phyloP scores from a whole-genome alignment of 2,888 invertebrate species.

The Epsilonema sp. region DNA sequence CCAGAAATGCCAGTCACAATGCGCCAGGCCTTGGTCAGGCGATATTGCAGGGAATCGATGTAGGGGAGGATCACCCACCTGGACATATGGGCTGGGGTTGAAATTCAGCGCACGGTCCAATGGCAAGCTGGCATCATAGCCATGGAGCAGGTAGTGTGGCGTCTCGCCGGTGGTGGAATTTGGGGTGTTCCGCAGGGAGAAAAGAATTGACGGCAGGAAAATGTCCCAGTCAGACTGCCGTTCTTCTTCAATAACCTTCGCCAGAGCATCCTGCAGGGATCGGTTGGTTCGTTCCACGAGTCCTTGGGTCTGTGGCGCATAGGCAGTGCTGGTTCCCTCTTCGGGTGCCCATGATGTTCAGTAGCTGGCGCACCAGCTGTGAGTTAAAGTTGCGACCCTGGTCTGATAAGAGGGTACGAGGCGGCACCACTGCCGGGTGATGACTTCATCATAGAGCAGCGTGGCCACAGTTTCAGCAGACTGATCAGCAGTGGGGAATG shows the following conservation, averaged over 20 bases:
- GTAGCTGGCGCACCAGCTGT: no score
- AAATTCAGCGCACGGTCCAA: conserved; percentile 7
- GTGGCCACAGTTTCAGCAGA: conserved; percentile 18
- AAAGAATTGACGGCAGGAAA: conserved; percentile 12
- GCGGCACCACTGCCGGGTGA: conserved; percentile 12
- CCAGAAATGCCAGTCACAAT: no score
- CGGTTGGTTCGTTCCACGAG: conserved; percentile 14
- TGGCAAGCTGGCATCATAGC: conserved; percentile 11
- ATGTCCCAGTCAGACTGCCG: conserved; percentile 17
- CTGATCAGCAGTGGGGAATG: conserved; percentile 18
- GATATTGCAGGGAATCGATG: no score
- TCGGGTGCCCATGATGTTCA: no score
- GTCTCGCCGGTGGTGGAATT: conserved; percentile 11
- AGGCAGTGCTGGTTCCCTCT: conserved; percentile 8
- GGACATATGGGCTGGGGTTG: no score
- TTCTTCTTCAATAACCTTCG: no score
- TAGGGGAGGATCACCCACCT: no score
- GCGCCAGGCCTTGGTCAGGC: no score
- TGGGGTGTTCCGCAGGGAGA: conserved; percentile 14
- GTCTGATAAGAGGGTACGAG: conserved; percentile 12
- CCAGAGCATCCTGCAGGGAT: no score
- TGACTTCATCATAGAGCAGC: conserved; percentile 10
- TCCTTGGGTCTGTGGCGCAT: conserved; percentile 12
- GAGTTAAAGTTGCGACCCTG: conserved; percentile 12
- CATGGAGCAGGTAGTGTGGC: conserved; percentile 11